Conservation (phyloP, 2,797 vertebrate species). For the Taenioides sp. region DNA sequence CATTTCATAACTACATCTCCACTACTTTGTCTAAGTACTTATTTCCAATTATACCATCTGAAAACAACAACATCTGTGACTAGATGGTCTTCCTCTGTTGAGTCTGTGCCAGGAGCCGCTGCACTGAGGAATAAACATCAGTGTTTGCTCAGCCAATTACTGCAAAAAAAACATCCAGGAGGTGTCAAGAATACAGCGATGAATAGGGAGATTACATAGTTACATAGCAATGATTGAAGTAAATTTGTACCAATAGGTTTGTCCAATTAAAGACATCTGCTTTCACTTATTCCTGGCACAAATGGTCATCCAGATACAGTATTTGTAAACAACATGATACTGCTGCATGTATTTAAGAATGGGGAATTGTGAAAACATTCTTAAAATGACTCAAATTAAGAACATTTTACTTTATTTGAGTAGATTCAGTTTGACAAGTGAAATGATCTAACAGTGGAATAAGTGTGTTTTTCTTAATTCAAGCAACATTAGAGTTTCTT, state of each 20-base stretch:
- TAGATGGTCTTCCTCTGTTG: conserved; percentile 26
- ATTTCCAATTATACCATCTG: conserved; percentile 30
- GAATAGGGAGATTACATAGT: conserved; percentile 8
- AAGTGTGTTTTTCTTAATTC: too few relatives aligned
- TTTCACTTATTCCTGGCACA: too few relatives aligned
- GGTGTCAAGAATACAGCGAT: conserved; percentile 14
- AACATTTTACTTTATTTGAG: too few relatives aligned
- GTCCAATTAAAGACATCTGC: not conserved
- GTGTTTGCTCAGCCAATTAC: conserved; percentile 31
- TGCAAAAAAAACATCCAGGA: conserved; percentile 23
- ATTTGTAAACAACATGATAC: too few relatives aligned
- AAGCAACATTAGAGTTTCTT: too few relatives aligned
- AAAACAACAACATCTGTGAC: conserved; percentile 46
- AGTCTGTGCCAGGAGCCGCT: conserved; percentile 34
- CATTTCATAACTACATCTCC: not conserved
- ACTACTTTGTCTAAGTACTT: conserved; percentile 11
- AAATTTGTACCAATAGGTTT: not conserved
- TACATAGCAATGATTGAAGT: conserved; percentile 9
- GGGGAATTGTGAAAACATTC: too few relatives aligned
- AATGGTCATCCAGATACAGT: too few relatives aligned
- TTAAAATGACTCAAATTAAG: too few relatives aligned
- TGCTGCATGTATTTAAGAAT: too few relatives aligned
- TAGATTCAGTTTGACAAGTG: too few relatives aligned
- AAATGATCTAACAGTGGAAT: too few relatives aligned
- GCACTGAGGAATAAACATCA: conserved; percentile 33